These are phyloP conservation scores for Cladopsammia gracilis DNA, from an alignment of 64 coral and sea anemone genomes.

Conservation along the genomic window DNA sequence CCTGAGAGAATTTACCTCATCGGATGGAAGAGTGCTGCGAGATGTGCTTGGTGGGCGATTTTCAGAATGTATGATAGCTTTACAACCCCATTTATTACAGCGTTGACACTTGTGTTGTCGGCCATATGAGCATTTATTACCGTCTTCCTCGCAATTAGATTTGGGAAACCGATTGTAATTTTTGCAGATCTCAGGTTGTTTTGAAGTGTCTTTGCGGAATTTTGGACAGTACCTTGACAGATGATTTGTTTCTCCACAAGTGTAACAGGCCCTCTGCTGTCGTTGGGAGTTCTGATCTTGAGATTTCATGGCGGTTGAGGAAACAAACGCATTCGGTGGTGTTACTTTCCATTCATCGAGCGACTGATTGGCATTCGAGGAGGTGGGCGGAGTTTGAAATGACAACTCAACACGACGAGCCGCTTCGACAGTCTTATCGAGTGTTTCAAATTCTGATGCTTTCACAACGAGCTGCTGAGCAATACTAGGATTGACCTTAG, in stretches of 20 bases:
- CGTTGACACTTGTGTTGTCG: not conserved
- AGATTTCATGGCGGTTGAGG: not conserved
- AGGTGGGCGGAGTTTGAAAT: not conserved
- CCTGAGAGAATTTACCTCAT: not conserved
- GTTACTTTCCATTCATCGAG: not conserved
- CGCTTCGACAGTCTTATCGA: not conserved
- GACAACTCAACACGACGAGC: not conserved
- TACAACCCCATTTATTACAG: conserved; percentile 1
- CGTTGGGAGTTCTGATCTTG: not conserved
- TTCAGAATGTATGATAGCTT: not conserved
- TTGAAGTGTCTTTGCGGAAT: not conserved
- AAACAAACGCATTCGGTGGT: not conserved
- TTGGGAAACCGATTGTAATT: not conserved
- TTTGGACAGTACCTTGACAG: not conserved
- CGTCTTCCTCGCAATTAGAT: not conserved
- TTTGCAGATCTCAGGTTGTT: not conserved
- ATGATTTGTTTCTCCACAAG: not conserved
- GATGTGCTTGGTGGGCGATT: not conserved
- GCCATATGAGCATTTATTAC: not conserved
- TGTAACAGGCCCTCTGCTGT: not conserved
- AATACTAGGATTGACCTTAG: not conserved
- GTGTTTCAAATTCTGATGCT: not conserved
- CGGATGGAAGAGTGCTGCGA: not conserved
- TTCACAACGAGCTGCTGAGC: conserved; percentile 1
- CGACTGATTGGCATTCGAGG: not conserved